These are phyloP conservation scores for Cephalopachus bancanus DNA, from an alignment of 2,797 vertebrate species.

Conservation along the genomic window DNA sequence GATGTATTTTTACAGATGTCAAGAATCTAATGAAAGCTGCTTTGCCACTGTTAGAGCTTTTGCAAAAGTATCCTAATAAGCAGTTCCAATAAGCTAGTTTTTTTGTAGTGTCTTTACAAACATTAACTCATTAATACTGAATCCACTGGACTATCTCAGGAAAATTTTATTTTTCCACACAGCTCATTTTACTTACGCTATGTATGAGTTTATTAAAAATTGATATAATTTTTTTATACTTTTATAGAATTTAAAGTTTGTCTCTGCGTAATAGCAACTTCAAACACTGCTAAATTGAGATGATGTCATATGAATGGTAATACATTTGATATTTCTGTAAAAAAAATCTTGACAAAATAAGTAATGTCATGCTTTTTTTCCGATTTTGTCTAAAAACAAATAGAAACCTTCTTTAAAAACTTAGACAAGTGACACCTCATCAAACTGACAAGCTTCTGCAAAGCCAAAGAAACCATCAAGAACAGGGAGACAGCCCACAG, in stretches of 20 bases:
- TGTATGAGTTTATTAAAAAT: background rate
- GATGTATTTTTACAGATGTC: background rate
- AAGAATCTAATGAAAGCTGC: background rate
- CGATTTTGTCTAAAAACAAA: slow-evolving; percentile 17
- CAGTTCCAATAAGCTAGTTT: background rate
- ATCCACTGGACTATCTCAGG: background rate
- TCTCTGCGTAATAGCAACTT: background rate
- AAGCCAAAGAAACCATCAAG: too few relatives aligned
- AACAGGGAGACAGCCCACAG: too few relatives aligned
- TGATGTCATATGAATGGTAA: slow-evolving; percentile 39
- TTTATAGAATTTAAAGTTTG: slow-evolving; percentile 22
- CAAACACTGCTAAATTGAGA: slow-evolving; percentile 21
- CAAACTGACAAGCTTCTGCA: too few relatives aligned
- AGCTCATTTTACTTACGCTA: background rate
- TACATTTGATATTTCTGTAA: slow-evolving; percentile 31
- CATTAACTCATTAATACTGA: slow-evolving; percentile 36
- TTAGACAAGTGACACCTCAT: too few relatives aligned
- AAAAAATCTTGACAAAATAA: slow-evolving; percentile 38
- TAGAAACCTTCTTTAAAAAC: background rate
- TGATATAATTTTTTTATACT: slow-evolving; percentile 41
- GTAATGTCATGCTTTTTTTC: background rate
- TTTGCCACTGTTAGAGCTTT: background rate
- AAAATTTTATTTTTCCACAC: background rate
- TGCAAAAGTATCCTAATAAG: background rate
- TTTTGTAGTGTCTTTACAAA: background rate